Evolutionary conservation across 2,888 invertebrate species (phyloP).

Genomic region (Xestia sexstrigata): DNA sequence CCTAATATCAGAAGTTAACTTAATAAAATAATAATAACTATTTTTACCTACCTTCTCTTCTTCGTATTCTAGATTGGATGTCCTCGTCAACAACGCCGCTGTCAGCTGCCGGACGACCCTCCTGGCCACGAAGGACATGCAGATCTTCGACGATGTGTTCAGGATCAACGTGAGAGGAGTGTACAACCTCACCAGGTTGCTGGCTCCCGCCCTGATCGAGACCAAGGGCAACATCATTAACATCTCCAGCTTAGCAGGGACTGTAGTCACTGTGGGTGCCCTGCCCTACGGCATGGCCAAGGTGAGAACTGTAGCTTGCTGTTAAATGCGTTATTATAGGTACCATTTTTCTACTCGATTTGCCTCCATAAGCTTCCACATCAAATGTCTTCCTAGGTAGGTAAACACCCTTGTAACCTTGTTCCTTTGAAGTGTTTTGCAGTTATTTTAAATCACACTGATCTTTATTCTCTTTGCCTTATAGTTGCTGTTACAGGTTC

Average conservation of each 20-base stretch:
- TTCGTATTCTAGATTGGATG: conserved; percentile 50
- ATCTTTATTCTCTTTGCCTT: background rate
- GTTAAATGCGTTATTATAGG: background rate
- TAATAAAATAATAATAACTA: too few relatives aligned
- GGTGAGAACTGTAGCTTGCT: conserved; percentile 67
- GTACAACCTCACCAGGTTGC: conserved; percentile 92
- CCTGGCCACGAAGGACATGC: conserved; percentile 65
- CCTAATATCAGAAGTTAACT: too few relatives aligned
- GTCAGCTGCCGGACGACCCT: conserved; percentile 82
- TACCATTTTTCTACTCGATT: background rate
- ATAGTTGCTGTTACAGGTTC: too few relatives aligned
- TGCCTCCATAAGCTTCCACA: background rate
- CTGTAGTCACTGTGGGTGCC: conserved; percentile 94
- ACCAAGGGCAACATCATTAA: conserved; percentile 93
- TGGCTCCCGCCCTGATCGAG: conserved; percentile 92
- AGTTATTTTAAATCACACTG: background rate
- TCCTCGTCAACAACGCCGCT: conserved; percentile 89
- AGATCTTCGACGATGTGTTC: conserved; percentile 84
- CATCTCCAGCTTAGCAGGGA: conserved; percentile 92
- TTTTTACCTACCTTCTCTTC: background rate
- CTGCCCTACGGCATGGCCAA: conserved; percentile 97
- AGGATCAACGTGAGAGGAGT: conserved; percentile 92
- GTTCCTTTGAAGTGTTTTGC: background rate
- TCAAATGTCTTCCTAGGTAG: background rate
- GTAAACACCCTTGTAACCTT: too few relatives aligned